These are phyloP conservation scores for Crenuchus spilurus DNA, from an alignment of 2,797 vertebrate species.

Conservation along the genomic window DNA sequence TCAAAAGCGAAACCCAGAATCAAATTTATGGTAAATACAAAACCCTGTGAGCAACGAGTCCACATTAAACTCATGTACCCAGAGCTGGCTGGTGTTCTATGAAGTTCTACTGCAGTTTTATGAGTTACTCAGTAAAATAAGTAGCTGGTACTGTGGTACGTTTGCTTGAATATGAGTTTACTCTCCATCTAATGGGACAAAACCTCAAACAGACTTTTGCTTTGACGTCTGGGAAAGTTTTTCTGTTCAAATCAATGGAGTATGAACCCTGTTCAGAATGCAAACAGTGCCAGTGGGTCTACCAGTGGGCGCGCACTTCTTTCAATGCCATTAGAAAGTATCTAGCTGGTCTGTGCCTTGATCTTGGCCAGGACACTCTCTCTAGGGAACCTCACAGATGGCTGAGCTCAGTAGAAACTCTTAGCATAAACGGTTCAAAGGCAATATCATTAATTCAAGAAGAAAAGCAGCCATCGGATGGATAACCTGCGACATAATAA, in stretches of 20 bases:
- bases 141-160: no score
- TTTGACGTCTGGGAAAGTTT: background rate
- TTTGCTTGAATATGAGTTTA: no score
- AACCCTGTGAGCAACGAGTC: no score
- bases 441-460: conserved; percentile 24
- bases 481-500: no score
- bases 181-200: no score
- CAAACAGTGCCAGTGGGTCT: background rate
- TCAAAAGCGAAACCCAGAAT: no score
- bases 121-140: no score
- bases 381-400: conserved; percentile 21
- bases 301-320: background rate
- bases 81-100: no score
- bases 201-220: no score
- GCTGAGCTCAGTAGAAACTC: conserved; percentile 2
- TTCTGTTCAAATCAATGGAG: background rate
- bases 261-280: conserved; percentile 14
- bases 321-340: conserved; percentile 25
- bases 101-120: no score
- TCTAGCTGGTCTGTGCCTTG: conserved; percentile 5
- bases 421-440: conserved; percentile 16
- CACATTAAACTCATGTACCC: no score
- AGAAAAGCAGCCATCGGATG: conserved; percentile 17
- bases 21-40: no score
- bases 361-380: background rate